phyloP scores from a whole-genome alignment of 2,797 vertebrate genomes.

The Heterohyrax brucei region DNA sequence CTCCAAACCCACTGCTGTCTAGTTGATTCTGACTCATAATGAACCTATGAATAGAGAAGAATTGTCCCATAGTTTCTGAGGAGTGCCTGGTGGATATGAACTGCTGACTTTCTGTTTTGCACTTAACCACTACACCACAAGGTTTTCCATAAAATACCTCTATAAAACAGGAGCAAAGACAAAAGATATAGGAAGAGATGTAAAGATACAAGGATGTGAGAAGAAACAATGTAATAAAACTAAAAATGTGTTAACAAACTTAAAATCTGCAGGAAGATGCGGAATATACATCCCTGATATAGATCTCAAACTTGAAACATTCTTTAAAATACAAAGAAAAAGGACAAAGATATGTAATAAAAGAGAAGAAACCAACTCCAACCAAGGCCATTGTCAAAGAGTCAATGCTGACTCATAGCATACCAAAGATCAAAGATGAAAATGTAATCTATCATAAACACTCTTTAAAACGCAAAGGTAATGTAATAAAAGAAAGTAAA shows the following conservation, averaged over 20 bases:
- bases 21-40: too few relatives aligned
- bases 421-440: slow-evolving; percentile 29
- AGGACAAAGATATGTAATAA: background rate
- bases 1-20: too few relatives aligned
- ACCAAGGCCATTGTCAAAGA: too few relatives aligned
- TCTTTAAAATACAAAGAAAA: slow-evolving; percentile 40
- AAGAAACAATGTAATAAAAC: slow-evolving; percentile 33
- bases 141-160: background rate
- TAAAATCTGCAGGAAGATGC: slow-evolving; percentile 10
- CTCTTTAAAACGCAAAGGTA: too few relatives aligned
- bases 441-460: background rate
- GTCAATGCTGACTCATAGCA: too few relatives aligned
- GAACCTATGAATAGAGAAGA: too few relatives aligned
- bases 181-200: slow-evolving; percentile 1
- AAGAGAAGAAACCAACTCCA: background rate
- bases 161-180: background rate
- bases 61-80: too few relatives aligned
- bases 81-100: too few relatives aligned
- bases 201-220: background rate
- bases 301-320: slow-evolving; percentile 37
- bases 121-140: too few relatives aligned
- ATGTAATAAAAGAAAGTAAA: background rate
- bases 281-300: background rate
- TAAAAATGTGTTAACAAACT: slow-evolving; percentile 59
- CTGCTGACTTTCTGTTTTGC: too few relatives aligned